Percentiles rank a stretch among this genome's conserved stretches.
Conservation (phyloP, 2,888 invertebrate genomes). For the Ochropleura leucogaster region DNA sequence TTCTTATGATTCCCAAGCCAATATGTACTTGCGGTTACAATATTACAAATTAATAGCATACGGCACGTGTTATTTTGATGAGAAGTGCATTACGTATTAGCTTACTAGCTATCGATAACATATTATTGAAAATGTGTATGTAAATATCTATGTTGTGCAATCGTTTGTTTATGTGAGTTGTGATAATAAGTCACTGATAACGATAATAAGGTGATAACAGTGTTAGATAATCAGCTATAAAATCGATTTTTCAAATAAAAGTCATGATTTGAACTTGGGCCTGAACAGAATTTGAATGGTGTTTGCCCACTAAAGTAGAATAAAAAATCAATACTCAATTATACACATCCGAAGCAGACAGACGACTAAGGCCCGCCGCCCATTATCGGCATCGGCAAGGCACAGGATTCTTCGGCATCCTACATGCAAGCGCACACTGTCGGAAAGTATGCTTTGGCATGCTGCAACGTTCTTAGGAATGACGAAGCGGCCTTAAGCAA, state of each 20-base stretch:
- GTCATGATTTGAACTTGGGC: conserved; percentile 35
- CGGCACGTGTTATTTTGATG: conserved; percentile 36
- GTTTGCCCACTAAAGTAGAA: background rate
- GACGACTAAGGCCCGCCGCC: no score
- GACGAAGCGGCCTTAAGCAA: no score
- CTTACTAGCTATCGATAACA: conserved; percentile 32
- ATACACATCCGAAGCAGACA: background rate
- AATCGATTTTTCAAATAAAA: conserved; percentile 44
- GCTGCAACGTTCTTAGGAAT: no score
- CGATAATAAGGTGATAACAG: conserved; percentile 17
- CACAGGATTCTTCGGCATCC: no score
- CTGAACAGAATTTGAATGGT: background rate
- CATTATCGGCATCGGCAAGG: no score
- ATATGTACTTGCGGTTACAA: background rate
- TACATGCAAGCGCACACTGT: no score
- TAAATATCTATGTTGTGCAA: conserved; percentile 29
- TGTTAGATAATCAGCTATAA: conserved; percentile 35
- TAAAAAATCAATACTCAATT: background rate
- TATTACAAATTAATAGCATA: conserved; percentile 1
- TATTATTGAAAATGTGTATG: conserved; percentile 33
- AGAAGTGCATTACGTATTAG: conserved; percentile 25
- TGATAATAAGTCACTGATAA: conserved; percentile 37
- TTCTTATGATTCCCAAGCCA: background rate
- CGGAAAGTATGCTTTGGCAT: no score
- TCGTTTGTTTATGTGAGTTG: conserved; percentile 45